Conservation (phyloP, 2,113 vertebrate species). For the Mungos mungo region DNA sequence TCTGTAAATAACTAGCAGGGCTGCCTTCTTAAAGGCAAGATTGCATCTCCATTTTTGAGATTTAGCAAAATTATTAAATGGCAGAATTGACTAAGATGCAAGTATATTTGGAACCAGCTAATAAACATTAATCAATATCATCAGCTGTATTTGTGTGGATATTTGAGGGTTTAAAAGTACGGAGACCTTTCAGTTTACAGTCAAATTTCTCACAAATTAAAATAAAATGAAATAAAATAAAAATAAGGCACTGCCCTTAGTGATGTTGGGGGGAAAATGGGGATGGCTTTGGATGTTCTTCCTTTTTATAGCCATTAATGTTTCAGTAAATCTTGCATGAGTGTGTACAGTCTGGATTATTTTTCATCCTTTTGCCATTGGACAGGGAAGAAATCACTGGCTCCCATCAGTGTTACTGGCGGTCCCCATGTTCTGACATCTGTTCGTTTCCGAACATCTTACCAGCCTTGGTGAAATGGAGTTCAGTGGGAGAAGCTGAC, state of each 20-base stretch:
- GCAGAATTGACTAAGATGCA: slow-evolving; percentile 83
- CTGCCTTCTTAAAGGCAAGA: slow-evolving; percentile 85
- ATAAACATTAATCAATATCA: slow-evolving; percentile 75
- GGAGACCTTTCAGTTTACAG: slow-evolving; percentile 81
- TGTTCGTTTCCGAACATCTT: slow-evolving; percentile 96
- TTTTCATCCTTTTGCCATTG: slow-evolving; percentile 92
- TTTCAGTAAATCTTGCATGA: slow-evolving; percentile 84
- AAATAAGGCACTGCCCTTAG: slow-evolving; percentile 73
- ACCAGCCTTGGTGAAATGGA: slow-evolving; percentile 94
- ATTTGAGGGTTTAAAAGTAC: slow-evolving; percentile 81
- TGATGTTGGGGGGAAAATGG: slow-evolving; percentile 73
- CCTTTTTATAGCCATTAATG: slow-evolving; percentile 84
- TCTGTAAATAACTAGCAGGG: slow-evolving; percentile 87
- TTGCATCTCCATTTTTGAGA: slow-evolving; percentile 86
- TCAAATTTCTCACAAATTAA: slow-evolving; percentile 82
- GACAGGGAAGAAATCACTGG: slow-evolving; percentile 94
- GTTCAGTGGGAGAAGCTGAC: slow-evolving; percentile 84
- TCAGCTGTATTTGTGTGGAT: slow-evolving; percentile 81
- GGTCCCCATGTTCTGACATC: slow-evolving; percentile 94
- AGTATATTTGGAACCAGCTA: slow-evolving; percentile 84
- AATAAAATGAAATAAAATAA: slow-evolving; percentile 59
- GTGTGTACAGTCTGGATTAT: slow-evolving; percentile 83
- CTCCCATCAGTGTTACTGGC: slow-evolving; percentile 95
- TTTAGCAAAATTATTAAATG: slow-evolving; percentile 88
- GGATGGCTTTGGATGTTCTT: slow-evolving; percentile 81